Evolutionary conservation across 2,113 vertebrate species (phyloP).

Genomic region (Pygoscelis antarcticus): DNA sequence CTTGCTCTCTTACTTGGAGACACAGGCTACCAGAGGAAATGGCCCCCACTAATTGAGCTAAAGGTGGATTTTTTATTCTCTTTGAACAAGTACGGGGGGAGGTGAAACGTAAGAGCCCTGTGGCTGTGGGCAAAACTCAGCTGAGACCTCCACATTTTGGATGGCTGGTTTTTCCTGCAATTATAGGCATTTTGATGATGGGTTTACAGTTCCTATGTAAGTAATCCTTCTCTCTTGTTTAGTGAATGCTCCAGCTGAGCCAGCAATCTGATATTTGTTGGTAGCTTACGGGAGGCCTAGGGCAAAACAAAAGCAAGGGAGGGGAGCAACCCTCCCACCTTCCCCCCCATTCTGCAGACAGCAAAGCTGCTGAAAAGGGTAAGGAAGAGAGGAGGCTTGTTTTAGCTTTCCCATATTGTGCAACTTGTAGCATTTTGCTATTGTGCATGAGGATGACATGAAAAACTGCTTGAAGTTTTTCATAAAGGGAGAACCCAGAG

Average conservation of each 20-base stretch:
- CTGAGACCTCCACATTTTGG: neutral
- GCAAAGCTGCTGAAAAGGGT: neutral
- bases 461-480: neutral
- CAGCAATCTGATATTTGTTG: slow-evolving; percentile 13
- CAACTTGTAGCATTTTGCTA: neutral
- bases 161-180: slow-evolving; percentile 48
- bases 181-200: slow-evolving; percentile 53
- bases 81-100: neutral
- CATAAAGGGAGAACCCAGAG: neutral
- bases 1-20: neutral
- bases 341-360: neutral
- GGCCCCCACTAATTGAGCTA: neutral
- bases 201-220: slow-evolving; percentile 32
- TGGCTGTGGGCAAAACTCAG: neutral
- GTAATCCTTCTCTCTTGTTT: slow-evolving; percentile 53
- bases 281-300: neutral
- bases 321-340: neutral
- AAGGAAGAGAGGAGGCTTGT: neutral
- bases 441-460: neutral
- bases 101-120: neutral
- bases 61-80: neutral
- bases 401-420: neutral
- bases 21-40: neutral
- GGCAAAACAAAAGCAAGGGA: neutral
- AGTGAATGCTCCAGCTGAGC: slow-evolving; percentile 29